Conservation (phyloP, 1,140 invertebrate genomes). For the Zeugodacus cucurbitae region DNA sequence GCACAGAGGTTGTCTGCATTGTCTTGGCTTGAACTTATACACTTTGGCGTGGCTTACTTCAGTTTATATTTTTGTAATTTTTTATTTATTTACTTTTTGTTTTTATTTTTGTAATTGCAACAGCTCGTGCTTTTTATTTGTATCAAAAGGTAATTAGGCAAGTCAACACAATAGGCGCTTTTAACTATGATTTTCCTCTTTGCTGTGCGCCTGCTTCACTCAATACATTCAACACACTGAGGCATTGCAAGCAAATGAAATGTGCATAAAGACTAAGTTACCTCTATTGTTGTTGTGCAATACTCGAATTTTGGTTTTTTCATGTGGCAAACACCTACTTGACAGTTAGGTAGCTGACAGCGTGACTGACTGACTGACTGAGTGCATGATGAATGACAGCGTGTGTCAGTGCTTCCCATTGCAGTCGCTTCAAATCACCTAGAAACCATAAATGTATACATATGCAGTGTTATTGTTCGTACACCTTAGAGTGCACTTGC, state of each 20-base stretch:
- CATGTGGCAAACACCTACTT: constrained; percentile 18
- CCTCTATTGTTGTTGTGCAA: neutral
- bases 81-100: neutral
- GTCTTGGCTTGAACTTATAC: neutral
- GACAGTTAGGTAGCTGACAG: neutral
- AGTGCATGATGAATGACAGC: neutral
- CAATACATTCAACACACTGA: neutral
- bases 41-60: neutral
- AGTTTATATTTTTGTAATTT: neutral
- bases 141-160: constrained; percentile 28
- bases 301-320: neutral
- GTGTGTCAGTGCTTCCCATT: neutral
- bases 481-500: constrained; percentile 15
- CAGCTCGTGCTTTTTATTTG: constrained; percentile 1
- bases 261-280: neutral
- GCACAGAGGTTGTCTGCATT: neutral
- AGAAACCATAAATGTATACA: neutral
- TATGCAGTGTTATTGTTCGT: neutral
- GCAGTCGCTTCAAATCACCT: neutral
- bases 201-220: neutral
- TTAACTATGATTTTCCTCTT: neutral
- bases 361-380: neutral
- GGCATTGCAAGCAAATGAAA: neutral
- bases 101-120: neutral
- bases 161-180: constrained; percentile 1